Evolutionary conservation across 2,797 vertebrate genomes (phyloP).

Genomic region (Saxicola maurus): DNA sequence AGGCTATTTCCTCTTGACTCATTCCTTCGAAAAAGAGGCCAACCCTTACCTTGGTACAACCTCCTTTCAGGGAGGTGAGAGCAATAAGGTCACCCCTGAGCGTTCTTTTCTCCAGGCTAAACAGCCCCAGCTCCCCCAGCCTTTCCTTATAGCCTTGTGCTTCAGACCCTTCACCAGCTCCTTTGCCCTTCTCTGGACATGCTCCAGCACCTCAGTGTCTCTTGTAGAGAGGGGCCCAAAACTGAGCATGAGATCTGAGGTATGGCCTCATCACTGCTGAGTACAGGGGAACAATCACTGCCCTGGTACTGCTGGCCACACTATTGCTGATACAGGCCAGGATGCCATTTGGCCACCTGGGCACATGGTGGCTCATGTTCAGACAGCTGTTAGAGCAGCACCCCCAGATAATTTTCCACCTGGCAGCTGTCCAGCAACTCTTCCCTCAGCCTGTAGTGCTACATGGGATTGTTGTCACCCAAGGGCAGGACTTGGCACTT

Average conservation of each 20-base stretch:
- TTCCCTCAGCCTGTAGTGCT: fast-evolving
- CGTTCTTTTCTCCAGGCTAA: neutral
- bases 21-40: neutral
- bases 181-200: fast-evolving
- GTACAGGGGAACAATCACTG: fast-evolving
- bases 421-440: neutral
- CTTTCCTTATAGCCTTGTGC: neutral
- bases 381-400: neutral
- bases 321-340: neutral
- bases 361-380: neutral
- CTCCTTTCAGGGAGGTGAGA: neutral
- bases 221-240: neutral
- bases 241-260: fast-evolving
- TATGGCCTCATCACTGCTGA: fast-evolving
- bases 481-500: neutral
- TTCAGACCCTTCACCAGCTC: neutral
- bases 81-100: fast-evolving
- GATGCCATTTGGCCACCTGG: neutral
- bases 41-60: neutral
- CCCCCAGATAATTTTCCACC: fast-evolving
- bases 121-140: neutral
- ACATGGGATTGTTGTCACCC: neutral
- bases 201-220: fast-evolving
- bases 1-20: neutral
- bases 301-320: neutral